A percentile compares a stretch with the other conserved stretches of the same genome.
Evolutionary conservation across 2,797 vertebrate genomes (phyloP).

Genomic region (Semotilus atromaculatus): DNA sequence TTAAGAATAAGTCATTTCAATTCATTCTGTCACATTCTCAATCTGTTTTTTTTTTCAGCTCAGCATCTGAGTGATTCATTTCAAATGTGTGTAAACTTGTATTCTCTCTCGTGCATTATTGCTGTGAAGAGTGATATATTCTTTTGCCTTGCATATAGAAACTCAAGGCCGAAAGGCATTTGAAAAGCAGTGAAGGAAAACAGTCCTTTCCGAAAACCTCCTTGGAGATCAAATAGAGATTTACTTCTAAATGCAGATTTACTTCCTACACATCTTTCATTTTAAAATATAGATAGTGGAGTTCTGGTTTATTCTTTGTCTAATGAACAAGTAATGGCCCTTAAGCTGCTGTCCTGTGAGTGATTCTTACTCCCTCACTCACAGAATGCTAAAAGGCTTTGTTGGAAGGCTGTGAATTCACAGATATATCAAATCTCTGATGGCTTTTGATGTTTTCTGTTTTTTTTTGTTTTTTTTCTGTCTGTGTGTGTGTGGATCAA

Average conservation of each 20-base stretch:
- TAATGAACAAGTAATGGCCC: constrained; percentile 14
- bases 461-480: constrained; percentile 9
- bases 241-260: constrained; percentile 23
- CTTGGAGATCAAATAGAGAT: constrained; percentile 15
- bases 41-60: neutral
- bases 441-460: constrained; percentile 23
- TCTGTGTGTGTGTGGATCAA: constrained; percentile 9
- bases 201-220: neutral
- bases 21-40: constrained; percentile 10
- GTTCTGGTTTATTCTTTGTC: constrained; percentile 15
- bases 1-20: neutral
- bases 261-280: constrained; percentile 3
- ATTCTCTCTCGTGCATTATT: constrained; percentile 15
- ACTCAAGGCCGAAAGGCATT: constrained; percentile 28
- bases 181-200: constrained; percentile 42
- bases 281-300: constrained; percentile 18
- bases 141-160: neutral
- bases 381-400: constrained; percentile 31
- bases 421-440: constrained; percentile 1
- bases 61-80: constrained; percentile 17
- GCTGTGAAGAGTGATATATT: constrained; percentile 30
- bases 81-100: constrained; percentile 20
- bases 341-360: constrained; percentile 19
- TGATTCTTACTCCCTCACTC: constrained; percentile 4
- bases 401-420: neutral